Base-by-base conservation (phyloP, 2,113 vertebrate genomes). In the Antechinus flavipes region DNA sequence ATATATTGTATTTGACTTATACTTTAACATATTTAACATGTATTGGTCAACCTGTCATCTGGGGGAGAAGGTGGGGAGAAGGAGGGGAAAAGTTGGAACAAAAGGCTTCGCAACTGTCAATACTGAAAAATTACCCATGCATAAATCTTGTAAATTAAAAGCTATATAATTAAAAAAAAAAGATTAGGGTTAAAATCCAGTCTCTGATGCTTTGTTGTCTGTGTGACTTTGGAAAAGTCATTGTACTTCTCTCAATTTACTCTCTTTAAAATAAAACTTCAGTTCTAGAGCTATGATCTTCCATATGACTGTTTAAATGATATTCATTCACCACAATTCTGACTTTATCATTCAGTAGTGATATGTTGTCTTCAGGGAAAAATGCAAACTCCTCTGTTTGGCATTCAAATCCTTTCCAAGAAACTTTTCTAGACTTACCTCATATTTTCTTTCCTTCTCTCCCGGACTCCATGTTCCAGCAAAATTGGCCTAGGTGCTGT, bases 401-500 rank as follows among this genome's bases (percentile, higher is more conserved):
- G 19, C 68, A 76, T n/a, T 30, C 35, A 84, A 84, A 84, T 19
- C 19, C 19, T 2, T 84, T 84, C 22, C 8, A 93, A 68, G 68
- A 11, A 93, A 11, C 11, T 61, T 52, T 68, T 95, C 61, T 91
- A 91, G 91, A 92, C 58, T 93, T 22, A 84, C 6, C 68, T 84
- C n/a, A 42, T 84, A 84, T 84, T 84, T 42, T 19, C 35, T 84
- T 42, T 19, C 35, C 68, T 84, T 68, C n/a, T 23, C n/a, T 68
- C 19, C n/a, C 8, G 2, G 22, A n/a, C 5, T 42, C 68, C 22
- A 42, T 42, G 19, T 42, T n/a, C n/a, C n/a, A 42, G 68, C 16
- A 84, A 42, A 42, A 84, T 16, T 84, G n/a, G 19, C 6, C 68
- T 42, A 23, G 19, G 7, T 84, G n/a, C 16, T 84, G n/a, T 42